phyloP scores from a whole-genome alignment of 2,797 vertebrate genomes.

The Pampus argenteus region DNA sequence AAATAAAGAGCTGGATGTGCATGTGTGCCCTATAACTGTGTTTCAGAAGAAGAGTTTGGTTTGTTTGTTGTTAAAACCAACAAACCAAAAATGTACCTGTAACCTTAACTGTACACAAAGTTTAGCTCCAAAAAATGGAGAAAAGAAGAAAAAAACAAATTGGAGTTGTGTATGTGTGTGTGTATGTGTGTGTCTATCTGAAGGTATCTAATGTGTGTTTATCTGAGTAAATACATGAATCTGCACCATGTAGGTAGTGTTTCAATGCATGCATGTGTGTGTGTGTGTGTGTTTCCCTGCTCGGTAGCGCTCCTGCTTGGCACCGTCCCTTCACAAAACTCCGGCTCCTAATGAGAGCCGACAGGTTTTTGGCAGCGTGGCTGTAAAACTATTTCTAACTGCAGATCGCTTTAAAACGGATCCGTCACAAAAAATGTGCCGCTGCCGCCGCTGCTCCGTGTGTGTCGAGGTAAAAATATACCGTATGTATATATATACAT shows the following conservation, averaged over 20 bases:
- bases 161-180: neutral
- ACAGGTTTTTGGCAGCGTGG: constrained; percentile 72
- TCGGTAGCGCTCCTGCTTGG: constrained; percentile 67
- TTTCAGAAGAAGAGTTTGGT: too few relatives aligned
- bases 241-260: constrained; percentile 20
- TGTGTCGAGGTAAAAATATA: constrained; percentile 50
- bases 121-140: too few relatives aligned
- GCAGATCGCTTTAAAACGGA: constrained; percentile 70
- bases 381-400: constrained; percentile 59
- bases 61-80: too few relatives aligned
- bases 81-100: too few relatives aligned
- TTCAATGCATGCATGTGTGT: constrained; percentile 10
- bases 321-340: constrained; percentile 45
- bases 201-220: constrained; percentile 4
- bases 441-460: constrained; percentile 23
- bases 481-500: neutral
- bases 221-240: neutral
- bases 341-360: constrained; percentile 72
- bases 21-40: neutral
- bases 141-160: neutral
- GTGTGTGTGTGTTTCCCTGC: constrained; percentile 24
- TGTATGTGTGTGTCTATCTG: neutral
- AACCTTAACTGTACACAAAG: too few relatives aligned
- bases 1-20: too few relatives aligned
- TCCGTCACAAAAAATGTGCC: constrained; percentile 60